Conservation (phyloP, 2,113 vertebrate genomes). For the Brienomyrus brachyistius region DNA sequence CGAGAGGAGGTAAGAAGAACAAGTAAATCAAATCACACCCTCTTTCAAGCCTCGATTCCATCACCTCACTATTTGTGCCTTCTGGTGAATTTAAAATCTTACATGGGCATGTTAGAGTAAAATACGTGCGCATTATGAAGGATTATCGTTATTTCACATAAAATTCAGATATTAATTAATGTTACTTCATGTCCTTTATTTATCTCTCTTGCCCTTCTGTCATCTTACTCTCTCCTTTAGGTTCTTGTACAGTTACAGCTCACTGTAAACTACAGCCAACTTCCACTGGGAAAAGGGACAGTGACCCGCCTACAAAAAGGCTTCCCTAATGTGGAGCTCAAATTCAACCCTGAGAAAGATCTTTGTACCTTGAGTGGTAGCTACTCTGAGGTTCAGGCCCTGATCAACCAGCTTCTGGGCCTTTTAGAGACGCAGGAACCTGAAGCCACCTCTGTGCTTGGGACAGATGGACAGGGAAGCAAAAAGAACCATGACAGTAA, state of each 20-base stretch:
- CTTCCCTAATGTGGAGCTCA: constrained; percentile 51
- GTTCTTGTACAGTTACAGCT: constrained; percentile 55
- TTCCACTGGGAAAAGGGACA: constrained; percentile 51
- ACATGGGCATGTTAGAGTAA: not conserved
- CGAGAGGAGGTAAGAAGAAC: constrained; percentile 60
- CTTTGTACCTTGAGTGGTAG: constrained; percentile 54
- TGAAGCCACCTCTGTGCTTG: not conserved
- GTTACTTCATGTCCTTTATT: not conserved
- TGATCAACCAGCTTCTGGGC: constrained; percentile 57
- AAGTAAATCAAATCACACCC: not conserved
- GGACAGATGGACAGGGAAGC: not conserved
- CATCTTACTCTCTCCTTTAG: constrained; percentile 40
- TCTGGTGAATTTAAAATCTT: not conserved
- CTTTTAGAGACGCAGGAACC: constrained; percentile 24
- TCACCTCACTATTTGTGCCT: not conserved
- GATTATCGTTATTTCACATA: not conserved
- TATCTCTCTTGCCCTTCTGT: not conserved
- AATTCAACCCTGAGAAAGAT: constrained; percentile 27
- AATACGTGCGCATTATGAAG: not conserved
- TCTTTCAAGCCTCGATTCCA: not conserved
- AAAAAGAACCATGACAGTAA: not conserved
- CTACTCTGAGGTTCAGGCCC: constrained; percentile 62
- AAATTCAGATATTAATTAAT: not conserved
- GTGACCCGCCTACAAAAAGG: constrained; percentile 46
- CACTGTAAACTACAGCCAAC: constrained; percentile 55